Base-by-base conservation (phyloP, 2,113 vertebrate species). In the Loxodonta africana region DNA sequence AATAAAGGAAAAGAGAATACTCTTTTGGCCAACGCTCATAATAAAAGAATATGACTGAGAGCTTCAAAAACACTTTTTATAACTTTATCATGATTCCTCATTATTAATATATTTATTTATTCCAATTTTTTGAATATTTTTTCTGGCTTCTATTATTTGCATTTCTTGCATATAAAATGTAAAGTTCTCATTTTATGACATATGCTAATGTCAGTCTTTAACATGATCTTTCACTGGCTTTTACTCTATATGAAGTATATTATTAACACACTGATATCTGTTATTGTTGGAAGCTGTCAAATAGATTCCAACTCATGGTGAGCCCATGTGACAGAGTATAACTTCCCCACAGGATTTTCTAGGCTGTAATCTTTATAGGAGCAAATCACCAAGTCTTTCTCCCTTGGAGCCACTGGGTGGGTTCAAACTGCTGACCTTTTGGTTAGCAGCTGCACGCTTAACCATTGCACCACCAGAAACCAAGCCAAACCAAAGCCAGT, bases 221-320 rank as follows among this genome's bases (percentile, higher is more conserved):
- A 28, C 11, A 4, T 1, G 17, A 25, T 41, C 18, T 28, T 26
- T 9, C 10, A 0, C 1, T n/a, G 23, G 12, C 60, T 41, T 2
- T 60, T 8, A 33, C 44, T 57, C 26, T 14, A 0, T 0, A 4
- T 4, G 6, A 5, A 11, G 37, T 7, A 21, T 67, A 67, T 67
- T 67, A 30, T 11, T 28, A 67, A 67, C 11, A 67, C 26, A 65
- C 26, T 65, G 9, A 28, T 30, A 25, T 30, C 65, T 67, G 10
- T 62, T 62, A 7, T 62, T 62, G 18, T 23, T 21, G 7, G 60
- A 21, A 15, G 53, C 53, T 57, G 53, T 15, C 11, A 12, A 57
- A 14, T 57, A 3, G 15, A 17, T 57, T 12, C 53, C 15, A 57
- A 57, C 53, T 57, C 53, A 57, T 57, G 17, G 14, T 57, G 53